These are phyloP conservation scores for Cryptophagus acutangulus DNA, from an alignment of 2,888 invertebrate genomes.

Conservation along the genomic window DNA sequence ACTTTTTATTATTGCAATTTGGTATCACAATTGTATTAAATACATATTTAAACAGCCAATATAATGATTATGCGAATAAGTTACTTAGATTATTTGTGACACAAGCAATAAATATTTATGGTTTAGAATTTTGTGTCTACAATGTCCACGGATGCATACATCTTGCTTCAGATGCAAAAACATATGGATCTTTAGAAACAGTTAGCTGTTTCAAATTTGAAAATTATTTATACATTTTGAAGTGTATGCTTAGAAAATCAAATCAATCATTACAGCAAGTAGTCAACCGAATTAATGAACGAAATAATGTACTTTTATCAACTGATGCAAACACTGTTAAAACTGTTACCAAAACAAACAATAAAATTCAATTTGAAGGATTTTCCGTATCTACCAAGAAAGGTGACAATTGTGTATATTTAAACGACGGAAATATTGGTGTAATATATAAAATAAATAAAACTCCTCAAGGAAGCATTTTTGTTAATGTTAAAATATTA, in stretches of 20 bases:
- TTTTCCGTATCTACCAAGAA: no score
- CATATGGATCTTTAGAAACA: slow-evolving; percentile 16
- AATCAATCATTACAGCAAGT: slow-evolving; percentile 20
- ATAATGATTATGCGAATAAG: slow-evolving; percentile 19
- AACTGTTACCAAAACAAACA: no score
- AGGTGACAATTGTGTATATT: no score
- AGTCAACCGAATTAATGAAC: slow-evolving; percentile 13
- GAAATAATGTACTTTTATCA: no score
- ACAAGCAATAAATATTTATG: slow-evolving; percentile 6
- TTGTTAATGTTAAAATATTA: no score
- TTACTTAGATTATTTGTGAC: slow-evolving; percentile 18
- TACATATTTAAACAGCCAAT: slow-evolving; percentile 12
- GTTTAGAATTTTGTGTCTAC: not conserved
- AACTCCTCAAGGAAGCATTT: no score
- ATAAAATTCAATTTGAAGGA: no score
- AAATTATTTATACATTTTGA: slow-evolving; percentile 18
- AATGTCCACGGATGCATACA: slow-evolving; percentile 12
- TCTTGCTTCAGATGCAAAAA: slow-evolving; percentile 11
- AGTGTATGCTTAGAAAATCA: slow-evolving; percentile 19
- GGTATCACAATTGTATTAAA: slow-evolving; percentile 14
- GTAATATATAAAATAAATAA: no score
- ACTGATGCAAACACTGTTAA: no score
- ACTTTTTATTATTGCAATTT: slow-evolving; percentile 15
- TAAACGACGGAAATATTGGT: no score
- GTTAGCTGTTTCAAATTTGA: slow-evolving; percentile 19